These are phyloP conservation scores for Sarcophaga caerulescens DNA, from an alignment of 2,888 invertebrate species.

Conservation along the genomic window DNA sequence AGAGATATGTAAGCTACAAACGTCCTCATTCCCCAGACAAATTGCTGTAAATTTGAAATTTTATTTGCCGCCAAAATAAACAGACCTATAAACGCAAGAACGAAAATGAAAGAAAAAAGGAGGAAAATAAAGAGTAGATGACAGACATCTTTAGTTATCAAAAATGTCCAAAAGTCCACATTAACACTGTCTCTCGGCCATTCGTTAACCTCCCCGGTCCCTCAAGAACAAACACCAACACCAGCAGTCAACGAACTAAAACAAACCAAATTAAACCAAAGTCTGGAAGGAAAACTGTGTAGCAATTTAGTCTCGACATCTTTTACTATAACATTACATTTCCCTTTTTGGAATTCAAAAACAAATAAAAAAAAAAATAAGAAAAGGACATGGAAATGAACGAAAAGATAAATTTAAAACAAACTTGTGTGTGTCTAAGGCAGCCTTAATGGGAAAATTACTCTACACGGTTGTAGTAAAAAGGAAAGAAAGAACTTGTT, in stretches of 20 bases:
- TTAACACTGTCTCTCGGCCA: neutral
- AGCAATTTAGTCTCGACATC: conserved; percentile 21
- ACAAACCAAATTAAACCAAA: neutral
- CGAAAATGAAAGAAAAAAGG: neutral
- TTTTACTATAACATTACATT: conserved; percentile 1
- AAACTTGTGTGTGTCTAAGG: conserved; percentile 36
- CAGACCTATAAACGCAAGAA: conserved; percentile 27
- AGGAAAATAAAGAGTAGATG: neutral
- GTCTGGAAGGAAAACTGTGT: conserved; percentile 7
- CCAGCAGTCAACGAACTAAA: conserved; percentile 5
- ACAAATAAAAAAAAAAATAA: conserved; percentile 3
- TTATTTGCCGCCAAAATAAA: conserved; percentile 53
- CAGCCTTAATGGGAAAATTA: conserved; percentile 49
- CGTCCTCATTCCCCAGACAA: neutral
- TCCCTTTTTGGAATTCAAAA: neutral
- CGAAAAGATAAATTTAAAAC: conserved; percentile 43
- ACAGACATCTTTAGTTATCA: conserved; percentile 54
- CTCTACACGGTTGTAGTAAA: conserved; percentile 16
- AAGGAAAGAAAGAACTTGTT: neutral
- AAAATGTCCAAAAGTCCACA: conserved; percentile 30
- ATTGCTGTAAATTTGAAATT: conserved; percentile 37
- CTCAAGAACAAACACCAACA: neutral
- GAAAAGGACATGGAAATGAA: neutral
- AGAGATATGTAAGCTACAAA: neutral
- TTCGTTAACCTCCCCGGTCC: too few relatives aligned